Percentiles rank a stretch among this genome's conserved stretches.
These are phyloP conservation scores for Stomatorhinus walkeri DNA, from an alignment of 2,797 vertebrate species.

Conservation along the genomic window DNA sequence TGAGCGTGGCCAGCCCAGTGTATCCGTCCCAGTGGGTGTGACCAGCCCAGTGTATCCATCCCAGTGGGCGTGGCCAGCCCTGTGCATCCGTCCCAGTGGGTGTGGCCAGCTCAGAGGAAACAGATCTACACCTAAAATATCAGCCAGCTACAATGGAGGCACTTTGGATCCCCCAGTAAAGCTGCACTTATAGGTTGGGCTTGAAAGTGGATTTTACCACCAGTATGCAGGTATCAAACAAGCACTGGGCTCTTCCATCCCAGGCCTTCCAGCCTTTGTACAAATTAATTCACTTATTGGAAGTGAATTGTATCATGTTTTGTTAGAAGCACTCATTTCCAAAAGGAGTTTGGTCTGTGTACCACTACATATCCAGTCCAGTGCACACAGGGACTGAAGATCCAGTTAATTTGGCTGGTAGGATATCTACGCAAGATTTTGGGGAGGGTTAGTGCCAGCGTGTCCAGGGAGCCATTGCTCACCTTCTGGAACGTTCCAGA, in stretches of 20 bases:
- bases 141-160: not conserved
- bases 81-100: not conserved
- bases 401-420: not conserved
- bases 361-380: not conserved
- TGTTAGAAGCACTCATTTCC: not conserved
- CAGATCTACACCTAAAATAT: not conserved
- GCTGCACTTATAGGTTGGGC: not conserved
- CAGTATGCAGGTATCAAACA: not conserved
- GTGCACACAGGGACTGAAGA: not conserved
- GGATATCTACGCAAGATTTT: not conserved
- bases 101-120: not conserved
- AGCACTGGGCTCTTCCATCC: not conserved
- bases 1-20: not conserved
- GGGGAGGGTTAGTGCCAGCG: not conserved
- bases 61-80: no score
- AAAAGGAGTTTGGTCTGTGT: not conserved
- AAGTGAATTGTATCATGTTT: not conserved
- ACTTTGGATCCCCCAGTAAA: not conserved
- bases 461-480: not conserved
- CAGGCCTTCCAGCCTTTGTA: not conserved
- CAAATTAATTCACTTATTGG: not conserved
- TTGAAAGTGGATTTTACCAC: not conserved
- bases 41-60: not conserved
- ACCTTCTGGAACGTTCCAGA: not conserved
- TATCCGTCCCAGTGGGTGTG: no score